Evolutionary conservation across 2,888 invertebrate species (phyloP), one percentile per base, ranked within the genome.

Genomic region (Hedychridium roseum): DNA sequence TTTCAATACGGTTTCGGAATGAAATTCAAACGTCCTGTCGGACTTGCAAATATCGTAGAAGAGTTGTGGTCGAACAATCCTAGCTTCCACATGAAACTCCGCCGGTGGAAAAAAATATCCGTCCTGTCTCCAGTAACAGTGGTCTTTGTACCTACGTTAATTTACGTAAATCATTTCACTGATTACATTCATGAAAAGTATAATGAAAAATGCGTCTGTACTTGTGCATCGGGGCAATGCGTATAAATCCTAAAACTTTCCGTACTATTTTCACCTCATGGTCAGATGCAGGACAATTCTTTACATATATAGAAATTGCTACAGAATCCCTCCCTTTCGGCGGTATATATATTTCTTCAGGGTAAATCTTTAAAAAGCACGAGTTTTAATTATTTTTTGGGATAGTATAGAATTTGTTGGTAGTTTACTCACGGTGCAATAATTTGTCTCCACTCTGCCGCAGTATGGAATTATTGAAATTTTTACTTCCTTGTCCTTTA

Each of bases 401-500:
- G 9, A 6, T 23, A 23, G 9, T 9, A 9, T 23, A 23, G 9
- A 5, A 23, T 23, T 23, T 23, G 9, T 9, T 6, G 11, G 23
- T 1, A 17, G n/a, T 30, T 18, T n/a, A 3, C 41, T 56, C 43
- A 66, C 68, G 11, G 36, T 36, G 35, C 64, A 65, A 27, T 40
- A 41, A 12, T 26, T 20, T 3, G 23, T 38, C 28, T 66, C 45
- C 14, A 50, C 40, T 40, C 51, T 21, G 17, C 74, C 74, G 28
- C 59, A 64, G 50, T 69, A 66, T 37, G 69, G 63, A 26, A 65
- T 44, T 21, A 71, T 42, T 2, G 64, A 54, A 16, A 71, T 18
- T 43, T 58, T 43, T 9, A 65, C 46, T 30, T 68, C 57, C 1
- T 43, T 38, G 15, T 57, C 47, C 26, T n/a, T n/a, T n/a, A n/a